Evolutionary conservation across 2,797 vertebrate genomes (phyloP).

Genomic region (Bradypus variegatus): DNA sequence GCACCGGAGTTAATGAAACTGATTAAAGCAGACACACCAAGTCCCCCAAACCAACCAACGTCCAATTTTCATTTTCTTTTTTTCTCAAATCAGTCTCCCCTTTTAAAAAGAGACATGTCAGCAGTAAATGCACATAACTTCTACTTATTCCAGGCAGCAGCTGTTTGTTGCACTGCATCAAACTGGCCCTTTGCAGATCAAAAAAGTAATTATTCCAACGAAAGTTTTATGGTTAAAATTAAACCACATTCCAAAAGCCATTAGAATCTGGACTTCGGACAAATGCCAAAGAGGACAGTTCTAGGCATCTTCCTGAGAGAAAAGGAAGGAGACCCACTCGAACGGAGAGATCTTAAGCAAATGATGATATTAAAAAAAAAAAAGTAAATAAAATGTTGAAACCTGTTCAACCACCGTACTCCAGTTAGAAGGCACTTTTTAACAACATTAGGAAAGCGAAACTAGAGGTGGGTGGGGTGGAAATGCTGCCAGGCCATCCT

Average conservation of each 20-base stretch:
- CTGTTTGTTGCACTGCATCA: not conserved
- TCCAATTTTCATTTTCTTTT: not conserved
- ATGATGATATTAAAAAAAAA: not conserved
- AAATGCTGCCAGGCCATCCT: constrained; percentile 38
- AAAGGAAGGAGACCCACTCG: not conserved
- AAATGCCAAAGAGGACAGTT: constrained; percentile 27
- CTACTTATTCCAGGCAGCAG: not conserved
- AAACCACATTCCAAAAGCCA: constrained; percentile 41
- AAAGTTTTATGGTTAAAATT: constrained; percentile 50
- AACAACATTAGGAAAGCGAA: constrained; percentile 64
- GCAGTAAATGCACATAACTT: not conserved
- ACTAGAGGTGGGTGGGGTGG: constrained; percentile 58
- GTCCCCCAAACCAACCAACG: not conserved
- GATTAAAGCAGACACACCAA: not conserved
- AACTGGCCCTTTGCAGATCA: constrained; percentile 32
- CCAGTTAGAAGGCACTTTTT: constrained; percentile 45
- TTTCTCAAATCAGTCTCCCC: not conserved
- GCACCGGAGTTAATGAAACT: not conserved
- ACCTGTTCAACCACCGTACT: constrained; percentile 43
- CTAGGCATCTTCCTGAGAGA: not conserved
- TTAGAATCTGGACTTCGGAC: constrained; percentile 47
- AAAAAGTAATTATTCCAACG: constrained; percentile 51
- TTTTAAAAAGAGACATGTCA: not conserved
- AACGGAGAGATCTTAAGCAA: not conserved
- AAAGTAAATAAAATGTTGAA: constrained; percentile 17